Evolutionary conservation across 2,888 invertebrate genomes (phyloP).

Genomic region (Agrenia bidenticulata): DNA sequence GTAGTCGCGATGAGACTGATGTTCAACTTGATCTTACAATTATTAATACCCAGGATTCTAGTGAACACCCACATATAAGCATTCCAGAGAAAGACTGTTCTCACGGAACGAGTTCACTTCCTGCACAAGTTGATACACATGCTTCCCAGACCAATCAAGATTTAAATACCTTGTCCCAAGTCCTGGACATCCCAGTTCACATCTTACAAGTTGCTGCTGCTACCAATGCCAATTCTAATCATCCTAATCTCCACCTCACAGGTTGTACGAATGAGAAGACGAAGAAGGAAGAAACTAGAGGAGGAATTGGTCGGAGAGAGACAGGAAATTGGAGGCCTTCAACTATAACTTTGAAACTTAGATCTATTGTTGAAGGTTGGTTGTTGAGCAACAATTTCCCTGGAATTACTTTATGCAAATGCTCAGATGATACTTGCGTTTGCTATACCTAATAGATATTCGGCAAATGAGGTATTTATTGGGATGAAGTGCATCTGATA

Average conservation of each 20-base stretch:
- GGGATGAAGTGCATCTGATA: no score
- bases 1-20: neutral
- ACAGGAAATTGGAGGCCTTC: neutral
- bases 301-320: no score
- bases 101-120: constrained; percentile 37
- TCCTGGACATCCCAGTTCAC: constrained; percentile 29
- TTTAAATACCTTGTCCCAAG: constrained; percentile 25
- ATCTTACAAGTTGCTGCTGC: constrained; percentile 29
- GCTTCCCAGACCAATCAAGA: constrained; percentile 3
- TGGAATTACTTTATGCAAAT: constrained; percentile 41
- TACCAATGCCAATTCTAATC: neutral
- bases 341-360: constrained; percentile 14
- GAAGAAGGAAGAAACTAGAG: no score
- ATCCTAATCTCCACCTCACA: neutral
- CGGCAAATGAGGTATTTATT: no score
- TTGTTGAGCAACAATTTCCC: constrained; percentile 8
- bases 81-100: constrained; percentile 23
- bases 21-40: neutral
- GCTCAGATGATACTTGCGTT: constrained; percentile 48
- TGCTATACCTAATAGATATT: no score
- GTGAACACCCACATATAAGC: neutral
- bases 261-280: neutral
- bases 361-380: neutral
- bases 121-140: constrained; percentile 16
- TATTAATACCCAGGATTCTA: neutral